Evolutionary conservation across 2,113 vertebrate species (phyloP).

Genomic region (Hiodon tergisus): DNA sequence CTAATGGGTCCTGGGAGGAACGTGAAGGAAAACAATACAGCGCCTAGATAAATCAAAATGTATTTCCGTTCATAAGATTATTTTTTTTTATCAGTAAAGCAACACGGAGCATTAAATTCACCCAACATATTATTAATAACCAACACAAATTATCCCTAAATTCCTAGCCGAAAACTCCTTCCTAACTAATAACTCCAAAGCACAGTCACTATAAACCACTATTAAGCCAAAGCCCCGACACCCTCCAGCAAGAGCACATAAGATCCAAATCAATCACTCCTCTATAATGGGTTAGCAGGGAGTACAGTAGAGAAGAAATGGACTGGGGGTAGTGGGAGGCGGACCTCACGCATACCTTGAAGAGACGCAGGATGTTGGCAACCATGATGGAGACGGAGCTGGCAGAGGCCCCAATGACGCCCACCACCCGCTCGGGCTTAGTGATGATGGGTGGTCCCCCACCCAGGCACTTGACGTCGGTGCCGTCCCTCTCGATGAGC

Average conservation of each 20-base stretch:
- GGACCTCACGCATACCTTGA: conserved; percentile 70
- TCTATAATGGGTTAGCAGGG: neutral
- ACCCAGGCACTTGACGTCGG: conserved; percentile 84
- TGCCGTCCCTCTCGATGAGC: conserved; percentile 91
- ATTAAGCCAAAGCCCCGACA: neutral
- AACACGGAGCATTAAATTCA: neutral
- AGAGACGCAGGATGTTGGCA: conserved; percentile 92
- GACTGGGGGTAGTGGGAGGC: neutral
- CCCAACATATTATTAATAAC: neutral
- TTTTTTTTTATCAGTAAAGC: neutral
- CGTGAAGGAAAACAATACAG: neutral
- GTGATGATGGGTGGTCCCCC: conserved; percentile 93
- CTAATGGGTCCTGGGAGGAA: neutral
- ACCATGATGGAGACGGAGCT: conserved; percentile 98
- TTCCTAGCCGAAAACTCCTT: neutral
- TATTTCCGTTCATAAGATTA: neutral
- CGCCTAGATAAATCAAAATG: neutral
- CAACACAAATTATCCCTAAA: neutral
- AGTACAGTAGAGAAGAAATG: neutral
- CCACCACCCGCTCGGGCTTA: conserved; percentile 86
- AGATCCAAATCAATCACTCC: neutral
- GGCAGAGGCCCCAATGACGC: conserved; percentile 87
- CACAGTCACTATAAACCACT: neutral
- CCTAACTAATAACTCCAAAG: neutral
- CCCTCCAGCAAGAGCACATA: neutral